These are phyloP conservation scores for Trachythela sp. DNA, from an alignment of 64 coral and sea anemone species.

Conservation along the genomic window DNA sequence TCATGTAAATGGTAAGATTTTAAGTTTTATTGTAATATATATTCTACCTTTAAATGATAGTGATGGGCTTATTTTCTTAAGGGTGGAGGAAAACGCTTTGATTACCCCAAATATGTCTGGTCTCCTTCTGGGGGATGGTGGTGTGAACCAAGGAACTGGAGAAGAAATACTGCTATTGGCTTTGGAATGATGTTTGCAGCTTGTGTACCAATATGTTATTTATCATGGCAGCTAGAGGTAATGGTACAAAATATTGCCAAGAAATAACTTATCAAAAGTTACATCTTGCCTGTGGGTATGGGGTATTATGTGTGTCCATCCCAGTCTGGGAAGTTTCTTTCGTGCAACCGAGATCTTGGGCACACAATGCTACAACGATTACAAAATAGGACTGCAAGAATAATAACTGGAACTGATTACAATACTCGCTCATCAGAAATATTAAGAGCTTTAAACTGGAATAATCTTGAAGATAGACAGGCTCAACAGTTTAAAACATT, in stretches of 20 bases:
- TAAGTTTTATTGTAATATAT: not conserved
- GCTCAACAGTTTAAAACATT: too few relatives aligned
- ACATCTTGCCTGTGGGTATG: not conserved
- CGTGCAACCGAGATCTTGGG: too few relatives aligned
- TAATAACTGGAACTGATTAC: too few relatives aligned
- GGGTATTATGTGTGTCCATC: not conserved
- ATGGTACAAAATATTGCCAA: not conserved
- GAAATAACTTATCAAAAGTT: too few relatives aligned
- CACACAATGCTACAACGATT: too few relatives aligned
- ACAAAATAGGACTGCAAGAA: too few relatives aligned
- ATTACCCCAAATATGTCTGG: constrained; percentile 98
- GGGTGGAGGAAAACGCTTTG: constrained; percentile 93
- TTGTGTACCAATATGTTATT: constrained; percentile 61
- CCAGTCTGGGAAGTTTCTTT: not conserved
- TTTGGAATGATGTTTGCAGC: constrained; percentile 66
- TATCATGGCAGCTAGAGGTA: constrained; percentile 90
- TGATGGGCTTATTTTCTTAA: not conserved
- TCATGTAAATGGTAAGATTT: not conserved
- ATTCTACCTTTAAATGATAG: not conserved
- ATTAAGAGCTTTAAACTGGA: too few relatives aligned
- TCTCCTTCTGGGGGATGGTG: constrained; percentile 95
- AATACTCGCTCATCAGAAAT: too few relatives aligned
- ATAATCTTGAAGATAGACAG: too few relatives aligned
- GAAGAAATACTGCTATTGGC: constrained; percentile 79
- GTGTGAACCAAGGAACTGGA: constrained; percentile 98